Evolutionary conservation across 2,888 invertebrate genomes (phyloP).

Genomic region (Hypomecis atomaria): DNA sequence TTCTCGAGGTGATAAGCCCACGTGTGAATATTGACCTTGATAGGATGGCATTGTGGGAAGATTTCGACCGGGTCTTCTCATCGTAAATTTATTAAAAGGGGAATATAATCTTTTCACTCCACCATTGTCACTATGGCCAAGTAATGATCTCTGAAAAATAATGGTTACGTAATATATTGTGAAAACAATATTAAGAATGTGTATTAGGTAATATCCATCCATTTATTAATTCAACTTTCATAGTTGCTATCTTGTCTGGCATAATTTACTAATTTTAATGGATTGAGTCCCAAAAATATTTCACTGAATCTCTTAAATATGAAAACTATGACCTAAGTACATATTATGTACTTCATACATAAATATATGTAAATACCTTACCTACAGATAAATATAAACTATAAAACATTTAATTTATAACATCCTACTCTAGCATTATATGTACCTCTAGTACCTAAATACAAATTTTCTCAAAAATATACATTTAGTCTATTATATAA

Average conservation of each 20-base stretch:
- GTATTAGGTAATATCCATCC: neutral
- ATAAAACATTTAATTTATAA: too few relatives aligned
- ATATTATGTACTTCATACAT: too few relatives aligned
- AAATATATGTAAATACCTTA: too few relatives aligned
- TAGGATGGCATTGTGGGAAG: conserved; percentile 38
- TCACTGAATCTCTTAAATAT: too few relatives aligned
- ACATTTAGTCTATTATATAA: too few relatives aligned
- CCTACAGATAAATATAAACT: too few relatives aligned
- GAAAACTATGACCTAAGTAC: too few relatives aligned
- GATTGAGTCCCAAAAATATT: conserved; percentile 4
- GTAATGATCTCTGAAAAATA: conserved; percentile 25
- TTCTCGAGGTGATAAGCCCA: conserved; percentile 69
- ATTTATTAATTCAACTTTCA: neutral
- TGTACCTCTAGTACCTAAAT: too few relatives aligned
- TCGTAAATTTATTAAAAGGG: conserved; percentile 53
- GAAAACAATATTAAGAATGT: neutral
- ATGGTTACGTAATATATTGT: neutral
- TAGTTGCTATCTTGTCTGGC: neutral
- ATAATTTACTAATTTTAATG: neutral
- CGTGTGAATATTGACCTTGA: conserved; percentile 42
- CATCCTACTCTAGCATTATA: too few relatives aligned
- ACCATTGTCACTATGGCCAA: conserved; percentile 42
- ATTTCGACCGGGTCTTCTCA: conserved; percentile 30
- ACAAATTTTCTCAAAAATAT: too few relatives aligned
- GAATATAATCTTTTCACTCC: conserved; percentile 50